Conservation (phyloP, 1,140 invertebrate genomes). For the Matsumurasca onukii region DNA sequence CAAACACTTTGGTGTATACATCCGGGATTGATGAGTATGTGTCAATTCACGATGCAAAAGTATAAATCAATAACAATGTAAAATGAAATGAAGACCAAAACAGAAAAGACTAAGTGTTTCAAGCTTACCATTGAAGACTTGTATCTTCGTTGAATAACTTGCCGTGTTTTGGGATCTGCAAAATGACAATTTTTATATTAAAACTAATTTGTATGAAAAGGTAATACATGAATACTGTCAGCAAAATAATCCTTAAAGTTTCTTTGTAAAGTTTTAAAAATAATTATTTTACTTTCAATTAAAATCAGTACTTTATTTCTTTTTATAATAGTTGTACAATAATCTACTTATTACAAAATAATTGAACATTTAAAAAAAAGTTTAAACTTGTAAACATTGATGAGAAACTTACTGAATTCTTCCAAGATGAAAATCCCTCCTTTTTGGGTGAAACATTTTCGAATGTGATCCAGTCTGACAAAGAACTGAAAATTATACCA, state of each 20-base stretch:
- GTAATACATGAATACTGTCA: not conserved
- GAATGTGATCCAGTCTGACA: constrained; percentile 97
- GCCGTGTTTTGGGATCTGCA: constrained; percentile 96
- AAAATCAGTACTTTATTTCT: constrained; percentile 2
- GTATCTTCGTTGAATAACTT: constrained; percentile 95
- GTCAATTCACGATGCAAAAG: too few species aligned
- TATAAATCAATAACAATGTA: too few species aligned
- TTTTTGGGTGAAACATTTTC: constrained; percentile 99
- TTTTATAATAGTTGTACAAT: too few species aligned
- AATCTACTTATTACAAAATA: constrained; percentile 27
- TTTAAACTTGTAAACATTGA: constrained; percentile 4
- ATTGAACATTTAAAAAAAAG: constrained; percentile 32
- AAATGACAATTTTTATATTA: constrained; percentile 46
- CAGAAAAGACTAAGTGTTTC: too few species aligned
- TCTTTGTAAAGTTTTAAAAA: constrained; percentile 2
- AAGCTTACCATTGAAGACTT: constrained; percentile 98
- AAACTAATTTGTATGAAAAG: not conserved
- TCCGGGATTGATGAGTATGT: too few species aligned
- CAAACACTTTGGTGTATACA: too few species aligned
- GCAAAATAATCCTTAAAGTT: not conserved
- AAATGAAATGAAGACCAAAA: too few species aligned
- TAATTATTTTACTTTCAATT: too few species aligned
- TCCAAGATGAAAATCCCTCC: constrained; percentile 99
- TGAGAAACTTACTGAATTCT: constrained; percentile 89
- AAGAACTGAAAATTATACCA: constrained; percentile 89